phyloP scores from a whole-genome alignment of 2,797 vertebrate species.

The Alauda arvensis region DNA sequence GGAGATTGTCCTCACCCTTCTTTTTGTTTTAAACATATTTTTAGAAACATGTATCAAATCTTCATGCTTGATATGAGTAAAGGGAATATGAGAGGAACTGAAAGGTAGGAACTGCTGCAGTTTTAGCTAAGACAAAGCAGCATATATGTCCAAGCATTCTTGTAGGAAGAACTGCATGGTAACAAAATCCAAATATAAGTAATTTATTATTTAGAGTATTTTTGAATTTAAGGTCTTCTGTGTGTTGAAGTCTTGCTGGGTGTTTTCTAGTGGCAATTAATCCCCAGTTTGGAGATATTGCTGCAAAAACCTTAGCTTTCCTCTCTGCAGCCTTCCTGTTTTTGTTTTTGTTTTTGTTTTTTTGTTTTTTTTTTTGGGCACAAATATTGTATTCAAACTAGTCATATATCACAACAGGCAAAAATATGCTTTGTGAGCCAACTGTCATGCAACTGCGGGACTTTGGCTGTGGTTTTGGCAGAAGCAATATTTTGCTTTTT shows the following conservation, averaged over 20 bases:
- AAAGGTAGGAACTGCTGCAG: neutral
- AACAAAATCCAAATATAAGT: neutral
- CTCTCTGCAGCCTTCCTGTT: neutral
- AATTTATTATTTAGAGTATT: neutral
- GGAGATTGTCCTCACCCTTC: neutral
- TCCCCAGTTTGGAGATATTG: neutral
- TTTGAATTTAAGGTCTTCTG: neutral
- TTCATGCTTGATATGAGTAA: neutral
- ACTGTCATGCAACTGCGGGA: neutral
- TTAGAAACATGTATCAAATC: neutral
- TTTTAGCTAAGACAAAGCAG: neutral
- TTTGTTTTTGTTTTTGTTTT: neutral
- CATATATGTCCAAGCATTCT: neutral
- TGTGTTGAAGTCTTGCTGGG: neutral
- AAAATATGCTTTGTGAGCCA: neutral
- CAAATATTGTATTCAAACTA: neutral
- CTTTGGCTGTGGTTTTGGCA: neutral
- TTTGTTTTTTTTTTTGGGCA: neutral
- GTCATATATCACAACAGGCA: neutral
- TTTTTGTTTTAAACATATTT: neutral
- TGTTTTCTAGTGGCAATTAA: neutral
- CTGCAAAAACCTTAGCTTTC: neutral
- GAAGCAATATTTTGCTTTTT: neutral
- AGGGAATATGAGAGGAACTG: neutral
- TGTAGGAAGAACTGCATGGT: neutral